These are phyloP conservation scores for Pollachius pollachius DNA, from an alignment of 2,113 vertebrate genomes.

Conservation along the genomic window DNA sequence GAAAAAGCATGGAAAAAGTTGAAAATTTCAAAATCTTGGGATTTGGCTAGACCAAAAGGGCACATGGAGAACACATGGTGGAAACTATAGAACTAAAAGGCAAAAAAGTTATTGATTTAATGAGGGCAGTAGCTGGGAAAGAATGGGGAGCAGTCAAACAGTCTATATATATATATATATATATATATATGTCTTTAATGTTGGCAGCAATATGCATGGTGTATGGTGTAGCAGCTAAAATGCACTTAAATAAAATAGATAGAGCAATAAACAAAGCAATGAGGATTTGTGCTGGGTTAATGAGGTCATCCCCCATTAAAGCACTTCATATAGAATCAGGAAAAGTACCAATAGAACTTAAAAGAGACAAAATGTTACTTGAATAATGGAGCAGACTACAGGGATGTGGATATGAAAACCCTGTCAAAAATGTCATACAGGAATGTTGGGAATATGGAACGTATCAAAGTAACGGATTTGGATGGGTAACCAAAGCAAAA, in stretches of 20 bases:
- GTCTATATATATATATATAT: not conserved
- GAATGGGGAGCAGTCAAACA: not conserved
- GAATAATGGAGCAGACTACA: no score
- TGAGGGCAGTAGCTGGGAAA: not conserved
- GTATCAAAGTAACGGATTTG: no score
- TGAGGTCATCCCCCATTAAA: not conserved
- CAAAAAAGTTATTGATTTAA: not conserved
- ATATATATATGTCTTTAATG: not conserved
- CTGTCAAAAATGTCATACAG: no score
- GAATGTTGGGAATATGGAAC: no score
- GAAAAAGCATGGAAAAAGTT: not conserved
- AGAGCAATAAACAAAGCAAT: not conserved
- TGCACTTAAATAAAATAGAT: not conserved
- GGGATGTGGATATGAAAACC: no score
- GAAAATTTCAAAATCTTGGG: no score
- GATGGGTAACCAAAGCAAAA: no score
- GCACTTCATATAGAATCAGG: not conserved
- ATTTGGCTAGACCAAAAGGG: not conserved
- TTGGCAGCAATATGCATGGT: not conserved
- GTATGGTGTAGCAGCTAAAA: not conserved
- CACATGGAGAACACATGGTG: not conserved
- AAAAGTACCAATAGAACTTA: not conserved
- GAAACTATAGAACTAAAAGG: not conserved
- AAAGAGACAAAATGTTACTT: not conserved
- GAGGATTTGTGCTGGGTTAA: not conserved